Conservation (phyloP, 2,113 vertebrate genomes). For the Hyaena hyaena region DNA sequence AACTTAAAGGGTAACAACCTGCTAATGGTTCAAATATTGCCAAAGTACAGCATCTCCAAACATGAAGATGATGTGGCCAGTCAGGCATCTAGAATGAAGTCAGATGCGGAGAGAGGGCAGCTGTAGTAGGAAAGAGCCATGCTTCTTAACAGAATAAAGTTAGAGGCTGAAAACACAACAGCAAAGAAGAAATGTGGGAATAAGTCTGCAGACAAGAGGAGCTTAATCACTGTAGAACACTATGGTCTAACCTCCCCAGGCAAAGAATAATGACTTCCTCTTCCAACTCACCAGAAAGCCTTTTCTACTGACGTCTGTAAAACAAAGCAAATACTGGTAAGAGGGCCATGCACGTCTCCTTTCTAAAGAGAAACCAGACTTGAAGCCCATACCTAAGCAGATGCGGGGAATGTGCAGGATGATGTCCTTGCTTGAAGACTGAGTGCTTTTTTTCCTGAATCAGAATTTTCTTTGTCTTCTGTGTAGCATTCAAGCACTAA, state of each 20-base stretch:
- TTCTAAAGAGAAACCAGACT: not conserved
- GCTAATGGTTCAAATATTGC: slow-evolving; percentile 51
- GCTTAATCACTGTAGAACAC: not conserved
- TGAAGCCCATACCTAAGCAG: not conserved
- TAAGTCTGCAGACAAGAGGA: not conserved
- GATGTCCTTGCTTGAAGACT: not conserved
- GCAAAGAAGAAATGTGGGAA: not conserved
- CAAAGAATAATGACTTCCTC: not conserved
- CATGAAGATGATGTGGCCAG: slow-evolving; percentile 9
- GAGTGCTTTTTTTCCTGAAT: not conserved
- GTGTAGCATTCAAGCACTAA: not conserved
- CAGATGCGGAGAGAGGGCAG: not conserved
- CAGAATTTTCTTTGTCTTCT: not conserved
- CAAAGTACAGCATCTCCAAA: slow-evolving; percentile 64
- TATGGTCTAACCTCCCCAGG: not conserved
- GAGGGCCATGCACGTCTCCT: not conserved
- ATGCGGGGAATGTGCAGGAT: not conserved
- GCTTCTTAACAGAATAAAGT: not conserved
- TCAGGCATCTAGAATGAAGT: not conserved
- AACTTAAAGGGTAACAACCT: slow-evolving; percentile 30
- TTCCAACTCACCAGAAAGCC: slow-evolving; percentile 40
- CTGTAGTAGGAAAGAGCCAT: not conserved
- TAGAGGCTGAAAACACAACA: not conserved
- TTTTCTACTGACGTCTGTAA: not conserved
- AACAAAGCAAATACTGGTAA: not conserved